Base-by-base conservation (phyloP, 2,113 vertebrate species). In the rabbit (Oryctolagus cuniculus) region DNA sequence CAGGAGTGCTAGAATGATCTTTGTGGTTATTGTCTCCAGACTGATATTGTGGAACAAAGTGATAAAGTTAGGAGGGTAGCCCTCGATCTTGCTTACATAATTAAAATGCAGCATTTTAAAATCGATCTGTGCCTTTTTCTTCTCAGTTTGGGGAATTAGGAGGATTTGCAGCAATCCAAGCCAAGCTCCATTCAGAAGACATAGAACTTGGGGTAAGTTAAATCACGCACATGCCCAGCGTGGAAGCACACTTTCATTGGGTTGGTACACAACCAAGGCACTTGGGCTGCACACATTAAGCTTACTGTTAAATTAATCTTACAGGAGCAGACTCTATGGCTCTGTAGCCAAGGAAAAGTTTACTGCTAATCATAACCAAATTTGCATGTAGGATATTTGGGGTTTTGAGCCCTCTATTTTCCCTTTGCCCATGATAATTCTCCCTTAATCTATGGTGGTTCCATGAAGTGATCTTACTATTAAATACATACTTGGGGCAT, bases 61-160 rank as follows among this genome's bases (percentile, higher is more conserved):
- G n/a, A 74, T 53, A 36, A 27, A 61, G 16, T 51, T 44, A 49
- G 51, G 87, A 55, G 69, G 8, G 66, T 74, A 86, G 34, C 21
- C 2, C 36, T 89, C 1, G 15, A 69, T 88, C 44, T 95, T 90
- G 69, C 36, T 90, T 86, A 74, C 78, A 72, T 78, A 79, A 53
- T 44, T 94, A 53, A 31, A 51, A 3, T 66, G 11, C 63, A n/a
- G 3, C 10, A n/a, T 90, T 93, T 94, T 34, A 64, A 96, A 77
- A 84, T 78, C 38, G 63, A 91, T 36, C 15, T 72, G 10, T 97
- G 38, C 64, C 58, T 53, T 93, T 87, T 82, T 87, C 81, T 22
- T 98, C 87, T 95, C 95, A 99, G 99, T 99, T 99, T 98, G 99
- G 99, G 93, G 99, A 99, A 97, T 97, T 99, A 98, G 99, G 99